A percentile compares a stretch with the other conserved stretches of the same genome.
Evolutionary conservation across 2,797 vertebrate genomes (phyloP).

Genomic region (Tauraco hartlaubi): DNA sequence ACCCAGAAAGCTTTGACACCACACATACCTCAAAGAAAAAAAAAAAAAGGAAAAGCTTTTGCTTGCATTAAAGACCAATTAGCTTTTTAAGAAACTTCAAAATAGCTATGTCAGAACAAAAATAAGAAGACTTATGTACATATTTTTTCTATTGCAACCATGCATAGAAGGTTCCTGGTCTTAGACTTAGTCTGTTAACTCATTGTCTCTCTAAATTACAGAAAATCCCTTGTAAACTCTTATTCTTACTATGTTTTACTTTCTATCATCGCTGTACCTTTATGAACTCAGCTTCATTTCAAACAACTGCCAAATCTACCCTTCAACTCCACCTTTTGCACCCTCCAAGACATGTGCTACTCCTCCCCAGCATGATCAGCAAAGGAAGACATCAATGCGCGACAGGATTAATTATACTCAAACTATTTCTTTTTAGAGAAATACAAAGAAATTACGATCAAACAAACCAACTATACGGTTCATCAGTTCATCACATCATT

Average conservation of each 20-base stretch:
- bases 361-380: background rate
- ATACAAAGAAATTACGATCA: background rate
- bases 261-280: background rate
- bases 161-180: background rate
- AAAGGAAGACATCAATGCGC: background rate
- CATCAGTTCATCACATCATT: background rate
- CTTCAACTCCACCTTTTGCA: background rate
- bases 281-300: background rate
- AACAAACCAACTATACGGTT: background rate
- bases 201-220: background rate
- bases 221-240: background rate
- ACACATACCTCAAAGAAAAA: accelerated
- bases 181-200: background rate
- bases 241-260: background rate
- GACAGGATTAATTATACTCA: background rate
- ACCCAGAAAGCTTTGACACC: background rate
- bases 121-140: background rate
- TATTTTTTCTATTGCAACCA: background rate
- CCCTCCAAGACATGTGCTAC: accelerated
- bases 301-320: background rate
- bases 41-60: background rate
- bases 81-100: background rate
- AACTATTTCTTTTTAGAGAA: background rate
- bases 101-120: background rate
- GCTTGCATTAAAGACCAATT: background rate